Percentiles rank a stretch among this genome's conserved stretches.
These are phyloP conservation scores for Lutjanus erythropterus DNA, from an alignment of 2,113 vertebrate species.

Conservation along the genomic window DNA sequence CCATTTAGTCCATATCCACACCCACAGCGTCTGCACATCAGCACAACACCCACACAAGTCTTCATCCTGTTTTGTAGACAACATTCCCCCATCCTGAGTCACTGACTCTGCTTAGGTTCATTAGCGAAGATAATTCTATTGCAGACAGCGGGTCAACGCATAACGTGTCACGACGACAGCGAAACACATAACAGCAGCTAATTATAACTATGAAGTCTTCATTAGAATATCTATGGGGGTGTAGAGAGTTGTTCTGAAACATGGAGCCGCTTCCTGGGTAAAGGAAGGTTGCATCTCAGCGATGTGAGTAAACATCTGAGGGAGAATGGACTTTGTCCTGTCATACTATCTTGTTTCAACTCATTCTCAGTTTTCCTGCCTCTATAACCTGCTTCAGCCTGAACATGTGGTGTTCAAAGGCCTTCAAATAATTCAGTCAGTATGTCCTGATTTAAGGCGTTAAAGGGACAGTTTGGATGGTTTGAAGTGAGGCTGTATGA, in stretches of 20 bases:
- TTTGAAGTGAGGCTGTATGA: no score
- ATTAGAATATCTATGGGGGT: conserved; percentile 60
- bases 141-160: conserved; percentile 70
- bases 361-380: not conserved
- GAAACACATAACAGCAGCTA: conserved; percentile 63
- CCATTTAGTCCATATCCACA: conserved; percentile 57
- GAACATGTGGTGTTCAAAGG: not conserved
- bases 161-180: conserved; percentile 63
- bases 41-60: conserved; percentile 67
- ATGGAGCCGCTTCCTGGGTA: conserved; percentile 32
- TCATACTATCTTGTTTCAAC: conserved; percentile 6
- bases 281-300: conserved; percentile 46
- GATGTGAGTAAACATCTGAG: conserved; percentile 31
- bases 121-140: conserved; percentile 75
- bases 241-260: conserved; percentile 49
- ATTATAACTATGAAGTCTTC: conserved; percentile 68
- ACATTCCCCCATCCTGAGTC: conserved; percentile 75
- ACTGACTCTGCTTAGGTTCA: conserved; percentile 79
- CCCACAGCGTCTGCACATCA: conserved; percentile 66
- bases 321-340: not conserved
- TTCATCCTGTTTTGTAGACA: conserved; percentile 74
- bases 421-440: conserved; percentile 1
- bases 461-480: no score
- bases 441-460: no score
- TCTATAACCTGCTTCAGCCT: not conserved